Conservation (phyloP, 2,113 vertebrate genomes). For the Gnathonemus echidnorhynchus region DNA sequence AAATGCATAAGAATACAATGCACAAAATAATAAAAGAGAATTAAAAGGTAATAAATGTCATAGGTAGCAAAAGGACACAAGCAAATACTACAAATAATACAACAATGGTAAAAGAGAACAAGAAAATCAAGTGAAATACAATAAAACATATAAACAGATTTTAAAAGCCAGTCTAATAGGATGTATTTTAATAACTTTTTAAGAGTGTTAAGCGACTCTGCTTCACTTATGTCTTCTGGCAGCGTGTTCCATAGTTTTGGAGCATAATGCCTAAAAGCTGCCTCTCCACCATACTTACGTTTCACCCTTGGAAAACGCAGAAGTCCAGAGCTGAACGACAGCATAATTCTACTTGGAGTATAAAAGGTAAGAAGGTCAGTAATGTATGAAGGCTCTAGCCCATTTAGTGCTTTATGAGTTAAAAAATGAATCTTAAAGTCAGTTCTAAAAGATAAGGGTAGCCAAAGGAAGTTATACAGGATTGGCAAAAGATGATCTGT, state of each 20-base stretch:
- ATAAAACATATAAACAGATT: neutral
- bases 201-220: neutral
- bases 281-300: neutral
- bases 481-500: neutral
- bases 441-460: neutral
- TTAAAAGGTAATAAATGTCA: neutral
- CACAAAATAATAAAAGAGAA: neutral
- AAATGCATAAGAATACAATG: neutral
- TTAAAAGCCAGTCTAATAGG: neutral
- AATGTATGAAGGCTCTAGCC: neutral
- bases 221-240: neutral
- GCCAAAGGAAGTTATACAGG: neutral
- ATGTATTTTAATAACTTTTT: neutral
- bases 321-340: neutral
- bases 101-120: neutral
- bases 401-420: neutral
- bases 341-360: neutral
- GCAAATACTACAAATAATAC: neutral
- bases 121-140: neutral
- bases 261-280: neutral
- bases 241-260: neutral
- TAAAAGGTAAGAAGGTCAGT: neutral
- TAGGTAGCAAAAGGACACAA: neutral
- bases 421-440: neutral
- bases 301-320: neutral